Evolutionary conservation across 2,113 vertebrate species (phyloP), one percentile per base, ranked within the genome.

Genomic region (Nannobrachium achirus): DNA sequence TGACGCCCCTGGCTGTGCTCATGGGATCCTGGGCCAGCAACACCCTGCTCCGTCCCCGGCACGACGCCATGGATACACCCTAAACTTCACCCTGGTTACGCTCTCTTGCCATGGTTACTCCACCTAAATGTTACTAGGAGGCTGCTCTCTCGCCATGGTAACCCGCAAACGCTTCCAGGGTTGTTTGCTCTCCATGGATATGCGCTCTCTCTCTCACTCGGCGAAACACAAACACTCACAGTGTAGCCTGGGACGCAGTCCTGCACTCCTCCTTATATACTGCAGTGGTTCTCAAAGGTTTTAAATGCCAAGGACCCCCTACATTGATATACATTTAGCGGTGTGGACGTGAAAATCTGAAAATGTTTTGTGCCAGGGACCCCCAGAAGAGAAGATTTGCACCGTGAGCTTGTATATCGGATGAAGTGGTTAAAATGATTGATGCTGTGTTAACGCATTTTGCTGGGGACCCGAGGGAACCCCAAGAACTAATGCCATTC

Each of bases 91-190:
- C 75, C 76, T 86, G 76, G 84, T 83, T 80, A 85, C 76, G 5
- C 72, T 75, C 72, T 75, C 71, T 66, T 81, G 84, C 84, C 88
- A 85, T 86, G 86, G 86, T 85, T 85, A 89, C 88, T 58, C 75
- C 69, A 71, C 65, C 82, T 73, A 88, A 89, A 88, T 71, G 80
- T 86, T 85, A 84, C 78, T 19, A 71, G n/a, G 71, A 49, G 55
- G 71, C 65, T 78, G 77, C 74, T 74, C 74, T 7, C 62, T 85
- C 82, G 67, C 86, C 82, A 84, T 88, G 88, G 86, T 88, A 74
- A 89, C 84, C 42, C 25, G 66, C 69, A 89, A 87, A 84, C 85
- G 79, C 81, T 85, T 65, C 44, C 48, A 61, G 82, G 70, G 38
- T 15, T 62, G 67, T 81, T 76, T 81, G 83, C 80, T 80, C 83